These are phyloP conservation scores for Drosophila mimetica DNA, from an alignment of 2,888 invertebrate species.

Conservation along the genomic window DNA sequence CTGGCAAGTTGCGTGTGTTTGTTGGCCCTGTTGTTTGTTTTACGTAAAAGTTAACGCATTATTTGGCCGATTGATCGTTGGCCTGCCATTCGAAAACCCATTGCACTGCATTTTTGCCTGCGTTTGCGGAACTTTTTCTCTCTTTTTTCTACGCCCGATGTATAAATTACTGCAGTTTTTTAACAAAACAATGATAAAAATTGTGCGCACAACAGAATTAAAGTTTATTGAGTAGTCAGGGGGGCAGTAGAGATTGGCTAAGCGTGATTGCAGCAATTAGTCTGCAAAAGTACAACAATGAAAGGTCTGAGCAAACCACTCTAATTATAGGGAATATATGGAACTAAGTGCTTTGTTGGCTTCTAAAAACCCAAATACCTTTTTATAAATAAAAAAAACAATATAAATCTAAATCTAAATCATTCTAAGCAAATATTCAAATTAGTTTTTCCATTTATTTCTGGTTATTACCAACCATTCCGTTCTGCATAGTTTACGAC, in stretches of 20 bases:
- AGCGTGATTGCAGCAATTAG: constrained; percentile 66
- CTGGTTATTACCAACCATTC: neutral
- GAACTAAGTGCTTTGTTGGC: constrained; percentile 16
- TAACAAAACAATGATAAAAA: constrained; percentile 75
- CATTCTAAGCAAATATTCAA: no score
- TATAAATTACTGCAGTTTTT: constrained; percentile 80
- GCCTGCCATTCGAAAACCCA: constrained; percentile 14
- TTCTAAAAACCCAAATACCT: no score
- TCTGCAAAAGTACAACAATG: constrained; percentile 59
- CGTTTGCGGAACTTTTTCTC: constrained; percentile 52
- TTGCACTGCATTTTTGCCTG: constrained; percentile 45
- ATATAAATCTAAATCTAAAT: no score
- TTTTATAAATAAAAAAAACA: neutral
- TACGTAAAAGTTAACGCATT: constrained; percentile 77
- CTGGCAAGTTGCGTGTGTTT: constrained; percentile 71
- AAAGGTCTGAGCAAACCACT: neutral
- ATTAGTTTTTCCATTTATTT: neutral
- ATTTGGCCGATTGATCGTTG: constrained; percentile 76
- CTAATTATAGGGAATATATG: constrained; percentile 5
- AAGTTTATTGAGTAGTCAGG: constrained; percentile 49
- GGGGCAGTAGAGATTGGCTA: constrained; percentile 41
- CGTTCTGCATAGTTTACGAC: neutral
- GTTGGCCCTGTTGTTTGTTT: constrained; percentile 52
- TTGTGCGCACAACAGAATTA: constrained; percentile 63
- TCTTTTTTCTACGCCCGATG: constrained; percentile 57